Evolutionary conservation across 2,797 vertebrate genomes (phyloP), one percentile per base, ranked within the genome.

Genomic region (Eupleurogrammus muticus): DNA sequence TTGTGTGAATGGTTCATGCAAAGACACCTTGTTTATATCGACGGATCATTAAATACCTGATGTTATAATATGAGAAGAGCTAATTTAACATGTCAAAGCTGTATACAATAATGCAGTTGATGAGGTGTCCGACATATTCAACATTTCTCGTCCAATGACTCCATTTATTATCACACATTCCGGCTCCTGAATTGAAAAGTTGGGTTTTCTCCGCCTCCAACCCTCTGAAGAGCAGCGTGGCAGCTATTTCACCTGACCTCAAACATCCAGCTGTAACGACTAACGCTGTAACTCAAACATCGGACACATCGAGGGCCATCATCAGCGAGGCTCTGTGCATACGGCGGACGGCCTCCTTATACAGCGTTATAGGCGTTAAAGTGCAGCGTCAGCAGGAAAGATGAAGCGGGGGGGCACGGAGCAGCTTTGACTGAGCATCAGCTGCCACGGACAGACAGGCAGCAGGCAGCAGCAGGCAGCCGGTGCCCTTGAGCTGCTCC

Each of bases 341-440:
- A 61, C 59, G 68, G 59, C 10, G 1, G 63, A 77, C 50, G 62
- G 75, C 63, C 61, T 67, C 61, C 66, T 65, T 68, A 63, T 66
- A 75, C 6, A 6, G 28, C 6, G 6, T n/a, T 74, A 70, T 38
- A 68, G 52, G 65, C 24, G 42, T 44, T 65, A 77, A 83, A 82
- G 47, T 90, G 87, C 82, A 64, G 66, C 62, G 81, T 90, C 87
- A 89, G 89, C 88, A 80, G 63, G 77, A 48, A 69, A 63, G 66
- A 82, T 71, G 72, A n/a, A n/a, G 77, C 74, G 66, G 58, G 54
- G 70, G 76, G 77, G 70, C 72, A 57, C 42, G 81, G 64, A 79
- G 68, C 64, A 75, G 76, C 71, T 81, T 83, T 61, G 73, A 76
- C 66, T 86, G 71, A 81, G 54, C 28, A 86, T 89, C 84, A 87